Evolutionary conservation across 2,113 vertebrate genomes (phyloP), one percentile per base, ranked within the genome.

Genomic region (Sapajus apella): DNA sequence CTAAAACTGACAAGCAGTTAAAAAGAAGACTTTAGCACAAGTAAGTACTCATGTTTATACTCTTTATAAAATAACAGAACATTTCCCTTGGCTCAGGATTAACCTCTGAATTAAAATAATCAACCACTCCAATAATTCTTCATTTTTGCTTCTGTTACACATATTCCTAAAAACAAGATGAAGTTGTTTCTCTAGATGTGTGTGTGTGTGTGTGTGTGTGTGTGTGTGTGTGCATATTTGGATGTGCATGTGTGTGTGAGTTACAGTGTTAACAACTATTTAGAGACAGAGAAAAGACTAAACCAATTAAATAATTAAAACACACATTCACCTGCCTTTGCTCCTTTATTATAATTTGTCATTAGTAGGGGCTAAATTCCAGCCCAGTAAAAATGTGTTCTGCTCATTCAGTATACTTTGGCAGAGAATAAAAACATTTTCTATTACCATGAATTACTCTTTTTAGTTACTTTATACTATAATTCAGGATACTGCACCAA

Each of bases 271-370:
- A 55, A 92, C 32, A 87, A 73, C 11, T 30, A 92, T 90, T 80
- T 84, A 45, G 2, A 72, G 30, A 23, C 13, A 37, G 20, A 91
- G 55, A 27, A 93, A 96, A 80, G 10, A 70, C 17, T 79, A 68
- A 93, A 84, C 37, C 10, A 93, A 96, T 52, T 52, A 87, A 90
- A 45, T 37, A 90, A 87, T 87, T 52, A 90, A 90, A 90, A 76
- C 5, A 68, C 23, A 61, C 79, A 40, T 7, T 72, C 64, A 93
- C 79, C 25, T 87, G 13, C 11, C 68, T 35, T 92, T 73, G 45
- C 9, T 92, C 40, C 75, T 86, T 80, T 47, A 12, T 56, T 90
- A 40, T 55, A n/a, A 50, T 73, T 82, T 96, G 45, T 76, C 55
- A 87, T 45, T 73, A 97, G 9, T 3, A 50, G 30, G 35, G 20